These are phyloP conservation scores for Sciaenops ocellatus DNA, from an alignment of 2,797 vertebrate species.

Conservation along the genomic window DNA sequence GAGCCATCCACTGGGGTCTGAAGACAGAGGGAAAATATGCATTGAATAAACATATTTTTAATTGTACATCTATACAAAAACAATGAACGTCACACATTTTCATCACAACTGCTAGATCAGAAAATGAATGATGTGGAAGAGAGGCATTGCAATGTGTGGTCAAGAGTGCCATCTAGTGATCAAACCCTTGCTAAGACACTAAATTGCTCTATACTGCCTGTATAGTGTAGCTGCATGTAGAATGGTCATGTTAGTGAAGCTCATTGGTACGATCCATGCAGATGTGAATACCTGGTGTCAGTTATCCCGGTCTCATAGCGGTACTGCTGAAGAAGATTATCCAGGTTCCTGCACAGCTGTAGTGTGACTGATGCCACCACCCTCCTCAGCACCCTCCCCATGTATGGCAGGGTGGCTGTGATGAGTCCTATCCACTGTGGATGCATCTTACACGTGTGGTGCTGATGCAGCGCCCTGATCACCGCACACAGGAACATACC, in stretches of 20 bases:
- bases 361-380: conserved; percentile 97
- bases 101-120: neutral
- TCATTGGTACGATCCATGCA: neutral
- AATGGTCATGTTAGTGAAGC: neutral
- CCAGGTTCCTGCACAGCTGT: conserved; percentile 97
- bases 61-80: neutral
- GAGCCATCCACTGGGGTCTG: conserved; percentile 97
- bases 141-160: conserved; percentile 1
- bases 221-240: neutral
- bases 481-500: conserved; percentile 99
- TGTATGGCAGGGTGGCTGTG: conserved; percentile 96
- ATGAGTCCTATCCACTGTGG: conserved; percentile 98
- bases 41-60: neutral
- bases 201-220: neutral
- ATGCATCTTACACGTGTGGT: conserved; percentile 98
- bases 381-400: conserved; percentile 95
- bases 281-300: conserved; percentile 88
- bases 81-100: neutral
- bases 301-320: conserved; percentile 94
- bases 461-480: conserved; percentile 96
- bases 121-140: neutral
- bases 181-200: neutral
- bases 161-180: conserved; percentile 72
- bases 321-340: conserved; percentile 97
- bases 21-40: neutral